Percentiles rank a stretch among this genome's conserved stretches.
Evolutionary conservation across 2,113 vertebrate genomes (phyloP).

Genomic region (Telmatochromis brichardi): DNA sequence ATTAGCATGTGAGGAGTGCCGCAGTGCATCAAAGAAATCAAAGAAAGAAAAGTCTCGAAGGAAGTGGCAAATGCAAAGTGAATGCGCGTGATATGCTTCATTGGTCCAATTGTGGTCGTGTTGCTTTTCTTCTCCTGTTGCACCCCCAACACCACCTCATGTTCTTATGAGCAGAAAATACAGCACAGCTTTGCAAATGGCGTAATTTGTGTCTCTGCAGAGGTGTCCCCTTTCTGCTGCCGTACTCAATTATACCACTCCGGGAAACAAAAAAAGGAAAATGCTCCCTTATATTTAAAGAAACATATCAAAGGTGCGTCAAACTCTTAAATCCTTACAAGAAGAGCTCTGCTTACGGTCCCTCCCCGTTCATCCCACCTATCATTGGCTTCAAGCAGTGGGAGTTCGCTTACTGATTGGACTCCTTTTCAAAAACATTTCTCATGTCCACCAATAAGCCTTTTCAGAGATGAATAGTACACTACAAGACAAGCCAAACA

Average conservation of each 20-base stretch:
- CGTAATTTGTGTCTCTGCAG: conserved; percentile 27
- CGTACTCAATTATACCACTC: conserved; percentile 16
- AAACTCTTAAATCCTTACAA: conserved; percentile 6
- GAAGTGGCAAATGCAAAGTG: conserved; percentile 61
- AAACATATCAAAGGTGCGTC: conserved; percentile 11
- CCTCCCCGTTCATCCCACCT: neutral
- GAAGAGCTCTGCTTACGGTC: neutral
- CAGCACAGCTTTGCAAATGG: conserved; percentile 37
- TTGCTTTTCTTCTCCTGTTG: conserved; percentile 32
- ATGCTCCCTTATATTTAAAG: conserved; percentile 20
- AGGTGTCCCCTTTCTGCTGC: conserved; percentile 4
- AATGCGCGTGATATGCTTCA: conserved; percentile 65
- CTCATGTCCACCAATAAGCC: neutral
- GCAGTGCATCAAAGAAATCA: conserved; percentile 63
- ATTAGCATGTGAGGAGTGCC: conserved; percentile 63
- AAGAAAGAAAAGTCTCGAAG: conserved; percentile 63
- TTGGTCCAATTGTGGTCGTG: conserved; percentile 61
- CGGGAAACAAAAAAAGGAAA: neutral
- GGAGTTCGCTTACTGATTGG: neutral
- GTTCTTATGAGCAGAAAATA: conserved; percentile 14
- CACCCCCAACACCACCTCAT: neutral
- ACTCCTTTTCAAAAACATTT: conserved; percentile 16
- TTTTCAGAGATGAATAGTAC: neutral
- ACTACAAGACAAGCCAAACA: neutral
- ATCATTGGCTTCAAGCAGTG: neutral